Evolutionary conservation across 2,113 vertebrate genomes (phyloP), one percentile per base, ranked within the genome.

Genomic region (Ascaphus truei): DNA sequence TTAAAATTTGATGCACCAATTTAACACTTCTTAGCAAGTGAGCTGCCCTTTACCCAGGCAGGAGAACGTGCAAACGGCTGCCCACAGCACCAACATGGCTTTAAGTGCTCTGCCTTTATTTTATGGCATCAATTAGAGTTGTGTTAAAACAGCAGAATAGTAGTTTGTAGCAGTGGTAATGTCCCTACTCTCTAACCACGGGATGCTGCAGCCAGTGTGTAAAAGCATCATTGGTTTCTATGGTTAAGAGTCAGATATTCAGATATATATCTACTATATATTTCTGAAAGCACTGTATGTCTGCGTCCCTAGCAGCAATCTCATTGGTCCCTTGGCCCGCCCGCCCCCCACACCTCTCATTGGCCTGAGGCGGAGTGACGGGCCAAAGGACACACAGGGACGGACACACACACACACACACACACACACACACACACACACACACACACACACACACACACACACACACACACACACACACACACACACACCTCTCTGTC

Each of bases 1-100:
- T 69, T 69, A 69, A 69, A 69, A 60, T 69, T 69, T 69, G 66
- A 69, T 69, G 66, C 66, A 52, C 23, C 66, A 60, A 69, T 69
- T 69, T 69, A 69, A 69, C 66, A 69, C 66, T 60, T 69, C 59
- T 69, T 69, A 69, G 56, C 66, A 39, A 51, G 56, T 29, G 43
- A 60, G 66, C 59, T 69, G 66, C 66, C 66, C 66, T 69, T 60
- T 69, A 69, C 12, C 43, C 43, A 59, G 66, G 52, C 56, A 51
- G 66, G 48, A 56, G 36, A 39, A 51, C 43, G 50, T 59, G 58
- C 60, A 69, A 69, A 60, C 60, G 66, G 66, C 59, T 60, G 50
- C 66, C 66, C 66, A 69, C 16, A 60, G 66, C 66, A 60, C 31
- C 66, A 69, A 69, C 60, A 69, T 59, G 56, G 41, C 66, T 69